Evolutionary conservation across 2,797 vertebrate genomes (phyloP), one percentile per base, ranked within the genome.

Genomic region (Cossypha niveicapilla): DNA sequence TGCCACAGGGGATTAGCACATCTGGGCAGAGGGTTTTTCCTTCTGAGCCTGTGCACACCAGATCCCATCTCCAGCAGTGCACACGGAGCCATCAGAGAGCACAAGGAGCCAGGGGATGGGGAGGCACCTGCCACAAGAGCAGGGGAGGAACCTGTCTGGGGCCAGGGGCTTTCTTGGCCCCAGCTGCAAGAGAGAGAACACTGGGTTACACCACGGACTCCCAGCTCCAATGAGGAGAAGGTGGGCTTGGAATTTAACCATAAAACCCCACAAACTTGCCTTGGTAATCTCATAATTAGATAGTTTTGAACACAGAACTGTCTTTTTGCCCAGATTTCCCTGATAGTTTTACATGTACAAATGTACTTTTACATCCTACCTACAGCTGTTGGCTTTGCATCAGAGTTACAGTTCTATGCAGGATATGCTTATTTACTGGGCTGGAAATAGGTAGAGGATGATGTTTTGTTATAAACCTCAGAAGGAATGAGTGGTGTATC

Each of bases 1-100:
- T 96, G 96, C 94, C 93, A 93, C 87, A 76, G 91, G 90, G 93
- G 89, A 93, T 96, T 95, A 95, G 91, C 93, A 90, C 92, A 91
- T 91, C 95, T 97, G 93, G 94, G 79, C 80, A 93, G 90, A 92
- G 85, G 54, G 84, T 37, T 93, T 88, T 94, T 86, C 67, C 82
- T 60, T 41, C 74, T 47, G 62, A 75, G 85, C 3, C 18, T 47
- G 0, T 92, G 65, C 56, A 25, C n/a, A 27, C 87, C 96, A 96
- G 50, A 90, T 88, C 89, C 65, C 75, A 75, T 85, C 77, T 81
- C 73, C 82, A 83, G 78, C 73, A 50, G 71, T 0, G 0, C 78
- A 27, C 41, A 5, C 10, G 79, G 91, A 58, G 37, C 44, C 70
- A 9, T 61, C 30, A 35, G 84, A 18, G 39, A 68, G 18, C 0